A percentile compares a stretch with the other conserved stretches of the same genome.
Evolutionary conservation across 1,140 invertebrate species (phyloP).

Genomic region (Pseudachorutes palmiensis): DNA sequence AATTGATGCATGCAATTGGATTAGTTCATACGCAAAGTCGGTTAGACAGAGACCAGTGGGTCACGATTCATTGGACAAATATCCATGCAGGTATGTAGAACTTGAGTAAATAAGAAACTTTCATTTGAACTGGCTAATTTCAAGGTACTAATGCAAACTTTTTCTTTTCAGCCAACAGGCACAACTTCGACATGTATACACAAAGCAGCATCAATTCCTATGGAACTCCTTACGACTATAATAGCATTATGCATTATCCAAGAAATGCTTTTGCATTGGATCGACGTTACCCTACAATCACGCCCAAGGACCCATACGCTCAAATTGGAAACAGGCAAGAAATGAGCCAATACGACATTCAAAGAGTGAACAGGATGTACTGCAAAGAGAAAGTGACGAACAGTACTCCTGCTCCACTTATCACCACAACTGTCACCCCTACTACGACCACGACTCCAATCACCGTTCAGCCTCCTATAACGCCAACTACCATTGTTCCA

Average conservation of each 20-base stretch:
- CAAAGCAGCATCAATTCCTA: conserved; percentile 9
- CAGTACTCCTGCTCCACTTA: too few relatives aligned
- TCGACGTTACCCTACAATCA: conserved; percentile 14
- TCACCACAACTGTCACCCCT: too few relatives aligned
- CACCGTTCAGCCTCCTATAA: too few relatives aligned
- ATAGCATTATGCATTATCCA: conserved; percentile 45
- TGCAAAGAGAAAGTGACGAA: too few relatives aligned
- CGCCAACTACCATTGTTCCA: too few relatives aligned
- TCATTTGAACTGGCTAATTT: neutral
- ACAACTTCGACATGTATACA: conserved; percentile 20
- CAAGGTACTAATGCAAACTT: neutral
- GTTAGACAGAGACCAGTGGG: conserved; percentile 47
- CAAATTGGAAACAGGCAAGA: conserved; percentile 16
- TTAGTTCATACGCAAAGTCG: conserved; percentile 52
- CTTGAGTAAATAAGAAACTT: conserved; percentile 12
- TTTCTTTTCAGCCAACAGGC: conserved; percentile 7
- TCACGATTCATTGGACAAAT: conserved; percentile 49
- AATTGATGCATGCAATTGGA: conserved; percentile 51
- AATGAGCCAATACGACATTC: conserved; percentile 23
- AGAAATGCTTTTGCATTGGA: conserved; percentile 46
- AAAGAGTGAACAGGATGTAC: too few relatives aligned
- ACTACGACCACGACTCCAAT: too few relatives aligned
- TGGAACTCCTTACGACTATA: conserved; percentile 36
- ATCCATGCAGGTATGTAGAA: conserved; percentile 43
- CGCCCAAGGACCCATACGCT: conserved; percentile 13